Percentiles rank a stretch among this genome's conserved stretches.
Conservation (phyloP, 2,113 vertebrate genomes). For the Tyto alba region DNA sequence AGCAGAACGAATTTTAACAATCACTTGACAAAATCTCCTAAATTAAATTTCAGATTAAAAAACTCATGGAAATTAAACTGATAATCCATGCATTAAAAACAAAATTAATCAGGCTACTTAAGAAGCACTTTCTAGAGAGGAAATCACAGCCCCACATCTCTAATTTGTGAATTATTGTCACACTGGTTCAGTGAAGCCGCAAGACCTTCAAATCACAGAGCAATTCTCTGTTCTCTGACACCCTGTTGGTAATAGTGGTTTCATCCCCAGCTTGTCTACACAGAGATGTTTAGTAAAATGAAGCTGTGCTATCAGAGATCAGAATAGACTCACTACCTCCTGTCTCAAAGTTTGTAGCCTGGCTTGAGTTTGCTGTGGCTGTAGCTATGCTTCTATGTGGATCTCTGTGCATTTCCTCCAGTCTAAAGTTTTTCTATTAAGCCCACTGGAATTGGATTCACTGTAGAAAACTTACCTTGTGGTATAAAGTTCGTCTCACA, state of each 20-base stretch:
- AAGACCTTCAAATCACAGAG: background rate
- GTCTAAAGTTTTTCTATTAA: background rate
- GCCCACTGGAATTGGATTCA: background rate
- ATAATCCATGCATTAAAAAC: background rate
- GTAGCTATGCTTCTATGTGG: rapidly evolving
- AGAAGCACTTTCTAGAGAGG: background rate
- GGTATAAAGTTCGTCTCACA: background rate
- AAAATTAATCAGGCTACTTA: background rate
- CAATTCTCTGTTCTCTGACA: background rate
- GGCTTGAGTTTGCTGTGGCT: background rate
- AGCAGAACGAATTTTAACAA: background rate
- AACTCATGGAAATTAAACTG: background rate
- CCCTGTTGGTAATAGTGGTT: background rate
- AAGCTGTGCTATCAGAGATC: background rate
- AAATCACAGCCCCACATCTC: background rate
- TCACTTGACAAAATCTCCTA: background rate
- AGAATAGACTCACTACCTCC: background rate
- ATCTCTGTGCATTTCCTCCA: background rate
- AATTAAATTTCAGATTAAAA: slow-evolving; percentile 17
- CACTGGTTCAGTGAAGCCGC: background rate
- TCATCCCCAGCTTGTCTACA: background rate
- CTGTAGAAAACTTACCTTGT: background rate
- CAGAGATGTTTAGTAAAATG: background rate
- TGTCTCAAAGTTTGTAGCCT: background rate
- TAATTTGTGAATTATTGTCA: background rate